A percentile compares a stretch with the other conserved stretches of the same genome.
Conservation (phyloP, 2,797 vertebrate genomes). For the Ptychadena robeensis region DNA sequence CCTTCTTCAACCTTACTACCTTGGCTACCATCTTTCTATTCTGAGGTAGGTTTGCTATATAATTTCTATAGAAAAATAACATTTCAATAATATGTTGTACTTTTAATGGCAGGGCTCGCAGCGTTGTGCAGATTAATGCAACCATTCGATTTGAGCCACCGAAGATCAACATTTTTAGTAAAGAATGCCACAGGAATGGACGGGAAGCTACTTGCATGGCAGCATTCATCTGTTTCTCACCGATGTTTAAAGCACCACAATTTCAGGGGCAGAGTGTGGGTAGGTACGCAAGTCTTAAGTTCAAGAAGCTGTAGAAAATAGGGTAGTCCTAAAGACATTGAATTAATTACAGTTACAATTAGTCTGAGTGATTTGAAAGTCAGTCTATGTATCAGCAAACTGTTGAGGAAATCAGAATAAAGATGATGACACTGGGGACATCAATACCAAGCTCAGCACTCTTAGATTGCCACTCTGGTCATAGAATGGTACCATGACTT, state of each 20-base stretch:
- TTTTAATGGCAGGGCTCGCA: slow-evolving; percentile 83
- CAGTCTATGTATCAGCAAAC: no score
- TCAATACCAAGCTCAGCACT: no score
- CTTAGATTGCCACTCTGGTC: no score
- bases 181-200: slow-evolving; percentile 89
- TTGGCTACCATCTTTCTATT: no score
- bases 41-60: background rate
- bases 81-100: background rate
- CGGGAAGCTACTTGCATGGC: slow-evolving; percentile 95
- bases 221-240: slow-evolving; percentile 89
- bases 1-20: background rate
- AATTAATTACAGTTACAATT: no score
- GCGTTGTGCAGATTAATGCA: slow-evolving; percentile 85
- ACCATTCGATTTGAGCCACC: slow-evolving; percentile 87
- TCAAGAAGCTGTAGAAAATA: no score
- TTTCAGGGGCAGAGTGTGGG: slow-evolving; percentile 82
- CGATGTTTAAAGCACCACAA: slow-evolving; percentile 83
- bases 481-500: no score
- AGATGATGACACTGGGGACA: no score
- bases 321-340: no score
- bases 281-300: slow-evolving; percentile 68
- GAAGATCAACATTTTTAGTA: slow-evolving; percentile 96
- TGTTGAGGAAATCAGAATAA: no score
- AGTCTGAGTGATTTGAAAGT: no score
- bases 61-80: background rate